Conservation (phyloP, 2,113 vertebrate genomes). For the Gymnogyps californianus region DNA sequence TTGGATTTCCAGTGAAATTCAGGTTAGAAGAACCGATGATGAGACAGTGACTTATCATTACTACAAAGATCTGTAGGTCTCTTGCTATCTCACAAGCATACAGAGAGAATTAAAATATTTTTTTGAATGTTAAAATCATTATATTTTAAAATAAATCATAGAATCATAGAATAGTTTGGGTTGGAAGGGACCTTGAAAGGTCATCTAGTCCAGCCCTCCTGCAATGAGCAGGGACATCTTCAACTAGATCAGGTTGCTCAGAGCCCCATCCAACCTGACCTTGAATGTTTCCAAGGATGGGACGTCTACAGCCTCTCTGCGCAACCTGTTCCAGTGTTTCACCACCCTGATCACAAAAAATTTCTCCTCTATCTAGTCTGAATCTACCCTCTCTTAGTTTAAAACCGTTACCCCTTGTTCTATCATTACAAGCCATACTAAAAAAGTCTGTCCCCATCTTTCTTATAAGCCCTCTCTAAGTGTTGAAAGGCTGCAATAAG, state of each 20-base stretch:
- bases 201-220: accelerated
- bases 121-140: not conserved
- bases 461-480: not conserved
- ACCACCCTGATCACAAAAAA: accelerated
- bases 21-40: not conserved
- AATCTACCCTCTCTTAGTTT: not conserved
- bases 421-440: not conserved
- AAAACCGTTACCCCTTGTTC: not conserved
- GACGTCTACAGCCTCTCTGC: not conserved
- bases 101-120: not conserved
- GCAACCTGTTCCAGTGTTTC: not conserved
- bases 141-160: not conserved
- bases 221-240: not conserved
- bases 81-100: not conserved
- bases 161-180: not conserved
- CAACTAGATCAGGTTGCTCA: not conserved
- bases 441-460: not conserved
- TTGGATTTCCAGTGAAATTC: not conserved
- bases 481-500: accelerated
- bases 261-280: not conserved
- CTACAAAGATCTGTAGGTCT: not conserved
- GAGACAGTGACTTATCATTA: not conserved
- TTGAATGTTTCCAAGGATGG: not conserved
- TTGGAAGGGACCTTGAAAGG: not conserved
- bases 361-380: not conserved